These are phyloP conservation scores for Camponotus fellah DNA, from an alignment of 2,888 invertebrate genomes.

Conservation along the genomic window DNA sequence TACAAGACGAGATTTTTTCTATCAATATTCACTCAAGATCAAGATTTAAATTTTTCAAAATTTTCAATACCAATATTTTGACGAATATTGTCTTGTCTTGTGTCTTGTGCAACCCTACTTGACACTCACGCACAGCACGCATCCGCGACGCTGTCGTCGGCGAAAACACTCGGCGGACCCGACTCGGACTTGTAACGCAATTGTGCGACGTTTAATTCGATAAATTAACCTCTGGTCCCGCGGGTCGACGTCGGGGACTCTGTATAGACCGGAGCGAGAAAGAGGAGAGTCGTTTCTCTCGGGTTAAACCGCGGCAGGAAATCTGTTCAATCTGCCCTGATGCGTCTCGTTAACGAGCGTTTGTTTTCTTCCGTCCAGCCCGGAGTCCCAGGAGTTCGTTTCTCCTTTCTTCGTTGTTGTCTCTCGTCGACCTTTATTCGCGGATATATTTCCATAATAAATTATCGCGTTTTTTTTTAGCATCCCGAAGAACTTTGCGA, in stretches of 20 bases:
- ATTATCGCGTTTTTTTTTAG: neutral
- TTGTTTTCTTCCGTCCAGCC: conserved; percentile 82
- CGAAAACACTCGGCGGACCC: conserved; percentile 78
- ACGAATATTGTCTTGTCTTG: too few relatives aligned
- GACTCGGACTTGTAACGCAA: conserved; percentile 83
- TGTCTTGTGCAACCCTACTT: too few relatives aligned
- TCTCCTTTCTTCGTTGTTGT: conserved; percentile 49
- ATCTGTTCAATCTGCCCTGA: conserved; percentile 85
- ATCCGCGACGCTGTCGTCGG: conserved; percentile 8
- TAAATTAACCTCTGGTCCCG: conserved; percentile 84
- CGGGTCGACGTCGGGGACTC: conserved; percentile 74
- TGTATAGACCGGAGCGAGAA: conserved; percentile 70
- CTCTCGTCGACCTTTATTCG: neutral
- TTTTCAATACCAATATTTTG: too few relatives aligned
- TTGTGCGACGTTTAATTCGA: conserved; percentile 84
- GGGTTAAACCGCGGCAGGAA: conserved; percentile 83
- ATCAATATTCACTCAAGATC: too few relatives aligned
- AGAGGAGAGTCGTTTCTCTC: conserved; percentile 67
- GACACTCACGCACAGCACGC: neutral
- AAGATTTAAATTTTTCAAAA: too few relatives aligned
- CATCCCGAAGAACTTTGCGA: neutral
- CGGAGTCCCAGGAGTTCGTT: conserved; percentile 43
- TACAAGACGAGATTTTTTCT: too few relatives aligned
- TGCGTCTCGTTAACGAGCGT: conserved; percentile 84
- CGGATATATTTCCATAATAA: neutral